Evolutionary conservation across 2,113 vertebrate species (phyloP).

Genomic region (Actenoides lindsayi): DNA sequence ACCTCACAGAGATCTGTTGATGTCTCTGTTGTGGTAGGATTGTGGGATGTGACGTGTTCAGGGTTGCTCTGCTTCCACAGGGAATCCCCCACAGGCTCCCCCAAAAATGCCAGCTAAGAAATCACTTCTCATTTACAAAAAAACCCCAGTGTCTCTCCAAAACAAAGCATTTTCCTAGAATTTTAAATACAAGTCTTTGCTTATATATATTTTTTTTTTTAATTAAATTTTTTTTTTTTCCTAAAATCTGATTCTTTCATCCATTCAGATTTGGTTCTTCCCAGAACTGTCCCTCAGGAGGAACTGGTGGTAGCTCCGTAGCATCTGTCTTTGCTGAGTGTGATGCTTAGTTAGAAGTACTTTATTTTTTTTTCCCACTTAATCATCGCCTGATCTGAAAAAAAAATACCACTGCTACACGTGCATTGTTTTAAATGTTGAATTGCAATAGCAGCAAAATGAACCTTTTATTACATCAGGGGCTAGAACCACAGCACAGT

Average conservation of each 20-base stretch:
- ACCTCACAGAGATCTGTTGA: background rate
- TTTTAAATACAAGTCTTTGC: background rate
- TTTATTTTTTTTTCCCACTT: background rate
- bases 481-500: background rate
- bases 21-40: background rate
- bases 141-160: background rate
- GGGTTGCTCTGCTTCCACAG: background rate
- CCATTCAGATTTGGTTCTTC: background rate
- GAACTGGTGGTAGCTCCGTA: background rate
- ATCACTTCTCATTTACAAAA: background rate
- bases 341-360: background rate
- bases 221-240: too few relatives aligned
- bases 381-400: background rate
- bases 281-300: background rate
- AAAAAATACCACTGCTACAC: background rate
- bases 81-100: background rate
- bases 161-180: background rate
- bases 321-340: background rate
- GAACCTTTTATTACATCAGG: slow-evolving; percentile 1
- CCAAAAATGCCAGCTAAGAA: background rate
- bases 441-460: background rate
- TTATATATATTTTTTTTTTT: background rate
- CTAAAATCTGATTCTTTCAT: background rate
- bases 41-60: background rate
- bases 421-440: background rate